Evolutionary conservation across 1,140 invertebrate species (phyloP).

Genomic region (Cydia pomonella): DNA sequence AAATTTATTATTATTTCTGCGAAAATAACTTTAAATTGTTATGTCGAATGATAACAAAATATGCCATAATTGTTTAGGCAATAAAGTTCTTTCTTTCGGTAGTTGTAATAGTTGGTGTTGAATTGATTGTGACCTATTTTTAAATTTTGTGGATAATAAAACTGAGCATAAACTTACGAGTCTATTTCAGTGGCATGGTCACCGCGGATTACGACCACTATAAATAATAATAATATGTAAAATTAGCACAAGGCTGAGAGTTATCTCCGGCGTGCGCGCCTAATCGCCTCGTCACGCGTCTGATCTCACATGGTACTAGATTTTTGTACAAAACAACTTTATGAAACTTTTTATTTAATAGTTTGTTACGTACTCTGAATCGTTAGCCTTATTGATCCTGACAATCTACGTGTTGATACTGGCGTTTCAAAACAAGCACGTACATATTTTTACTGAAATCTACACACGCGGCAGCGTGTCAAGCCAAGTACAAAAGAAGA

Average conservation of each 20-base stretch:
- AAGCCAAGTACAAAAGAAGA: too few relatives aligned
- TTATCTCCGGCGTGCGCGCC: constrained; percentile 38
- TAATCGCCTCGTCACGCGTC: constrained; percentile 4
- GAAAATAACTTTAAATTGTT: too few relatives aligned
- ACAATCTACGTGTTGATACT: too few relatives aligned
- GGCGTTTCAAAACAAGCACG: too few relatives aligned
- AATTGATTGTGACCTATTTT: neutral
- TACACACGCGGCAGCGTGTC: too few relatives aligned
- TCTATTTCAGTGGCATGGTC: constrained; percentile 15
- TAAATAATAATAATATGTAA: constrained; percentile 44
- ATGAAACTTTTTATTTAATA: neutral
- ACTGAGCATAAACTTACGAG: neutral
- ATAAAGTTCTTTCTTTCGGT: too few relatives aligned
- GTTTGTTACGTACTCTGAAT: too few relatives aligned
- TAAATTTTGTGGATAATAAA: neutral
- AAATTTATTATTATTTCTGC: too few relatives aligned
- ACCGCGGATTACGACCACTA: constrained; percentile 5
- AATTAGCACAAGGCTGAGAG: constrained; percentile 50
- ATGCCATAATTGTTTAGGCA: too few relatives aligned
- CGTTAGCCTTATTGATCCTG: too few relatives aligned
- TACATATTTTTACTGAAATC: too few relatives aligned
- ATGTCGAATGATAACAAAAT: too few relatives aligned
- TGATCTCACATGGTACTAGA: neutral
- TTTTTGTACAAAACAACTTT: neutral
- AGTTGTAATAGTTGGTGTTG: neutral